A percentile compares a stretch with the other conserved stretches of the same genome.
phyloP scores from a whole-genome alignment of 2,113 vertebrate genomes.

The Colistium nudipinnis region DNA sequence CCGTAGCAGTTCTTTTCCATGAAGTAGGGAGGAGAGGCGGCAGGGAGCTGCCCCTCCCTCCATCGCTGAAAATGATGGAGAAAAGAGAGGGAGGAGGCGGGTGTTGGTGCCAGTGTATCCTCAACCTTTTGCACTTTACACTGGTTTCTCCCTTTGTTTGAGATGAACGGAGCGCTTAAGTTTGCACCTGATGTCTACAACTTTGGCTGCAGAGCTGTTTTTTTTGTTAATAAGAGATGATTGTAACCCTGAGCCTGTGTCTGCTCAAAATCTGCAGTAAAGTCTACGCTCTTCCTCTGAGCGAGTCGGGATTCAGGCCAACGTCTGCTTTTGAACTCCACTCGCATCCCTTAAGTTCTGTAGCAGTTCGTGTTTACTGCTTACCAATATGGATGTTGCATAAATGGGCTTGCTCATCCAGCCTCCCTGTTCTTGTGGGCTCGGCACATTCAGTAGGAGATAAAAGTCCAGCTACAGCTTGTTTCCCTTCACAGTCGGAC shows the following conservation, averaged over 20 bases:
- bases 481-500: background rate
- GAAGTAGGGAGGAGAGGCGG: slow-evolving; percentile 22
- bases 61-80: slow-evolving; percentile 37
- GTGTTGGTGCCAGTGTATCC: slow-evolving; percentile 33
- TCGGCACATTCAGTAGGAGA: slow-evolving; percentile 40
- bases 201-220: slow-evolving; percentile 22
- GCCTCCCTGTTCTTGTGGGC: slow-evolving; percentile 45
- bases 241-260: slow-evolving; percentile 22
- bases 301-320: slow-evolving; percentile 34
- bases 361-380: slow-evolving; percentile 16
- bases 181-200: slow-evolving; percentile 31
- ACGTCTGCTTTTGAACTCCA: slow-evolving; percentile 7
- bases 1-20: slow-evolving; percentile 23
- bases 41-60: slow-evolving; percentile 18
- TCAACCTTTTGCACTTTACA: slow-evolving; percentile 44
- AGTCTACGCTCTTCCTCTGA: background rate
- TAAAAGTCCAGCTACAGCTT: slow-evolving; percentile 14
- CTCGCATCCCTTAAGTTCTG: slow-evolving; percentile 6
- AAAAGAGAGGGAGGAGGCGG: slow-evolving; percentile 25
- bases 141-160: slow-evolving; percentile 52
- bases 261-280: slow-evolving; percentile 6
- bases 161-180: slow-evolving; percentile 18
- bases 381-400: slow-evolving; percentile 42
- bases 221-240: slow-evolving; percentile 33
- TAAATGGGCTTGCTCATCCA: slow-evolving; percentile 49